These are phyloP conservation scores for Magallana nippona DNA, from an alignment of 2,888 invertebrate species.

Conservation along the genomic window DNA sequence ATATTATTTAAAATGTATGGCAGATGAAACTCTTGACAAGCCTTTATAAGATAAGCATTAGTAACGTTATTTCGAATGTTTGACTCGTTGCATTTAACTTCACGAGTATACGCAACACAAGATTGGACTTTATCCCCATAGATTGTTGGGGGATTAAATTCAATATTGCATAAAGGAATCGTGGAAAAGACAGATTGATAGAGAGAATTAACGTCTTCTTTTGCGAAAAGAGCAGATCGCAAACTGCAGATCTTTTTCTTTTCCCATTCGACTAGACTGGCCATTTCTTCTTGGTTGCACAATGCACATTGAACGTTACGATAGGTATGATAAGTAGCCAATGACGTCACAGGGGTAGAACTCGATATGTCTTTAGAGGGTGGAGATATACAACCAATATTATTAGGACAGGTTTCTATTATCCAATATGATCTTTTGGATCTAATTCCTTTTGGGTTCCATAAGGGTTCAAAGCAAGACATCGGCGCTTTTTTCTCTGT, in stretches of 20 bases:
- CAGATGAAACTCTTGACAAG: no score
- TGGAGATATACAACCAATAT: background rate
- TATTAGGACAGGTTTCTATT: background rate
- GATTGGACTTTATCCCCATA: no score
- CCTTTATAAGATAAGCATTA: no score
- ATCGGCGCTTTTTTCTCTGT: background rate
- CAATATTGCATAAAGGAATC: no score
- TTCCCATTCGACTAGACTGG: background rate
- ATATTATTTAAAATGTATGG: no score
- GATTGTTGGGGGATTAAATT: no score
- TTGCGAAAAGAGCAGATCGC: background rate
- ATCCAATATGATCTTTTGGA: background rate
- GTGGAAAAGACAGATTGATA: background rate
- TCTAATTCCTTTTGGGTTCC: background rate
- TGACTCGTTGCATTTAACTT: no score
- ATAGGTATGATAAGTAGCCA: background rate
- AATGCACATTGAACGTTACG: background rate
- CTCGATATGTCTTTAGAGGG: background rate
- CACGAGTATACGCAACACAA: no score
- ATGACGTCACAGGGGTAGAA: constrained; percentile 1
- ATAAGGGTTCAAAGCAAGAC: background rate
- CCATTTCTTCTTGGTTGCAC: background rate
- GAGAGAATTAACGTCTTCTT: background rate
- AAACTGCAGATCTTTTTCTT: background rate
- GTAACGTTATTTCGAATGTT: no score